phyloP scores from a whole-genome alignment of 2,888 invertebrate genomes.

The Hymenopus coronatus region DNA sequence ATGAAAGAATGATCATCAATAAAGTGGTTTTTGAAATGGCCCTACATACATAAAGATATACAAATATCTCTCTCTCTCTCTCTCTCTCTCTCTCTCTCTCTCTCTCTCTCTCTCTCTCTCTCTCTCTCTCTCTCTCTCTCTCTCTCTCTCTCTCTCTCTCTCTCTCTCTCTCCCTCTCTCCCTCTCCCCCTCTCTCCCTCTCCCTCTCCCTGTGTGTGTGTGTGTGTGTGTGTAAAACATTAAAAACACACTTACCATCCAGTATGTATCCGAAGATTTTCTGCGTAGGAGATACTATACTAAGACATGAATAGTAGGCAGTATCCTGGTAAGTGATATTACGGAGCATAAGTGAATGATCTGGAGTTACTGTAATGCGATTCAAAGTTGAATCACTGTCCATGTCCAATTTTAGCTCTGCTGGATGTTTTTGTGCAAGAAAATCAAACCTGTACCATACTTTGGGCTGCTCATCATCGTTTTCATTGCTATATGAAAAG shows the following conservation, averaged over 20 bases:
- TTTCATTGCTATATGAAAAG: neutral
- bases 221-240: no score
- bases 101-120: no score
- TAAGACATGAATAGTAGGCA: slow-evolving; percentile 53
- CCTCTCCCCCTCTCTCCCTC: no score
- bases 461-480: slow-evolving; percentile 23
- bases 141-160: no score
- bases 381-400: neutral
- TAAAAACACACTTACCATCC: neutral
- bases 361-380: slow-evolving; percentile 41
- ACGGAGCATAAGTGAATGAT: slow-evolving; percentile 50
- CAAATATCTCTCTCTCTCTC: no score
- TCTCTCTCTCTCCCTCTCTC: no score
- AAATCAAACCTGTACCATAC: slow-evolving; percentile 35
- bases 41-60: no score
- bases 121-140: no score
- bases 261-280: neutral
- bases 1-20: no score
- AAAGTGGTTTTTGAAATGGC: no score
- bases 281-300: slow-evolving; percentile 33
- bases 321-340: slow-evolving; percentile 46
- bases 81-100: no score
- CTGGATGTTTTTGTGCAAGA: slow-evolving; percentile 39
- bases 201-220: no score
- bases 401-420: slow-evolving; percentile 49